phyloP scores from a whole-genome alignment of 2,113 vertebrate species.

The Sebastes schlegelii region DNA sequence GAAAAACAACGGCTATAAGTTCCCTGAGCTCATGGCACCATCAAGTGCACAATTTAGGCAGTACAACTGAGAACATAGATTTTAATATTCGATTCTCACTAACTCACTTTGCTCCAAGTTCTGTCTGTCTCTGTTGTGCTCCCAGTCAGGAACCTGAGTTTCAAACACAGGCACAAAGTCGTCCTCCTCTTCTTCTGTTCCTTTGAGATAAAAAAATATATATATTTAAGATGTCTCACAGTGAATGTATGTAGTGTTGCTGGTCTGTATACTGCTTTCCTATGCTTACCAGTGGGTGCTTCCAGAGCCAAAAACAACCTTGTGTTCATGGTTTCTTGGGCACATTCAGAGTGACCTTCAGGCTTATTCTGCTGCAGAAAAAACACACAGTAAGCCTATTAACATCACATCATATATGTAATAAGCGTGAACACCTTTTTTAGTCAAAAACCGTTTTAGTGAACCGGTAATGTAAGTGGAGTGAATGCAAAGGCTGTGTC shows the following conservation, averaged over 20 bases:
- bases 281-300: constrained; percentile 67
- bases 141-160: constrained; percentile 83
- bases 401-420: neutral
- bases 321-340: constrained; percentile 88
- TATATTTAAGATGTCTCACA: neutral
- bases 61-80: neutral
- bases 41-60: constrained; percentile 64
- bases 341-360: constrained; percentile 70
- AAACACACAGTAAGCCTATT: constrained; percentile 5
- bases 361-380: constrained; percentile 56
- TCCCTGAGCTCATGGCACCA: constrained; percentile 63
- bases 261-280: neutral
- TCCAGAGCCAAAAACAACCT: constrained; percentile 86
- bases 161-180: constrained; percentile 82
- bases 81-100: neutral
- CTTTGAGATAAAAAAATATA: constrained; percentile 3
- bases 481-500: constrained; percentile 16
- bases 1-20: neutral
- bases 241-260: neutral
- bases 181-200: constrained; percentile 72
- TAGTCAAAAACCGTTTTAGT: neutral
- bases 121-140: constrained; percentile 61
- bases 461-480: neutral
- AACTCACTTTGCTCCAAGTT: constrained; percentile 61
- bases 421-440: neutral